These are phyloP conservation scores for Balearica regulorum DNA, from an alignment of 2,797 vertebrate genomes.

Conservation along the genomic window DNA sequence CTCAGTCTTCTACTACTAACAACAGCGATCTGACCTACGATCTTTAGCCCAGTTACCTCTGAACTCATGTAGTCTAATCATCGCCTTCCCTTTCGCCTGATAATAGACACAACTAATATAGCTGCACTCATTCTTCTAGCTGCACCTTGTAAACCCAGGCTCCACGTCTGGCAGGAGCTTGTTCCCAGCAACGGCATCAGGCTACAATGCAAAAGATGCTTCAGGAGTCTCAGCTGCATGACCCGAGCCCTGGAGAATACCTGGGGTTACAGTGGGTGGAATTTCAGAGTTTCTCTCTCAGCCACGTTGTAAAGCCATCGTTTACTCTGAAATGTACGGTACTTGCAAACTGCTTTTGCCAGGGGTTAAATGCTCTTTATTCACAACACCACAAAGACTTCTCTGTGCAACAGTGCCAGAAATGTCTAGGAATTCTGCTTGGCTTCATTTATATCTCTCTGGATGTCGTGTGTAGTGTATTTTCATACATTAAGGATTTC, in stretches of 20 bases:
- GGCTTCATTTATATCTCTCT: slow-evolving; percentile 2
- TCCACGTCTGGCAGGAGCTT: neutral
- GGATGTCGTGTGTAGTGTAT: neutral
- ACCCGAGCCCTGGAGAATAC: neutral
- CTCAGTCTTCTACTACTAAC: neutral
- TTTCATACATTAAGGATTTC: slow-evolving; percentile 14
- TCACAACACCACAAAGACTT: neutral
- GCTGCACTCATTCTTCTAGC: neutral
- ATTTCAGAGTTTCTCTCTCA: neutral
- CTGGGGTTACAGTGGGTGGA: neutral
- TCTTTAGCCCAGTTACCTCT: neutral
- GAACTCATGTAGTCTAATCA: neutral
- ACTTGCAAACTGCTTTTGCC: neutral
- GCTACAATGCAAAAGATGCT: neutral
- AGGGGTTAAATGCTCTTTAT: neutral
- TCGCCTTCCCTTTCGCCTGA: neutral
- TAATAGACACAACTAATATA: neutral
- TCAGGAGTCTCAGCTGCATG: neutral
- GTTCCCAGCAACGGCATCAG: neutral
- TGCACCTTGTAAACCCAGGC: neutral
- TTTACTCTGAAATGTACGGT: neutral
- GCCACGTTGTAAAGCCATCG: neutral
- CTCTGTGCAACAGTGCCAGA: slow-evolving; percentile 12
- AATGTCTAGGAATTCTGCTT: slow-evolving; percentile 4
- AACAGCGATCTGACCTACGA: neutral